phyloP scores from a whole-genome alignment of 2,113 vertebrate species.

The Plestiodon gilberti region DNA sequence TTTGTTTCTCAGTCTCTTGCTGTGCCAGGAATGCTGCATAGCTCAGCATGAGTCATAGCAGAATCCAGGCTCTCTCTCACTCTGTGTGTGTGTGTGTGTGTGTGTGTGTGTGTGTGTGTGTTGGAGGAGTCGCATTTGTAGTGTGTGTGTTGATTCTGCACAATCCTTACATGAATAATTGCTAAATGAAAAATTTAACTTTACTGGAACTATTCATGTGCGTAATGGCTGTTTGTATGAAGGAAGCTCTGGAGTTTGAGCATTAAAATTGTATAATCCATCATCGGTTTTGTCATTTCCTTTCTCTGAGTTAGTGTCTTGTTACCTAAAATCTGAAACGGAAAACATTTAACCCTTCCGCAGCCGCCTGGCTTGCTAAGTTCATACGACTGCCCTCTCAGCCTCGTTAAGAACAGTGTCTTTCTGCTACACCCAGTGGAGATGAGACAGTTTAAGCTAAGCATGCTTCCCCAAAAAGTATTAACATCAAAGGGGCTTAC shows the following conservation, averaged over 20 bases:
- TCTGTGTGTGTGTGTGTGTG: neutral
- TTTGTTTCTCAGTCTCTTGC: neutral
- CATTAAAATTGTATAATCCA: constrained; percentile 9
- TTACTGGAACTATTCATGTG: constrained; percentile 23
- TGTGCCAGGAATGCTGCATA: neutral
- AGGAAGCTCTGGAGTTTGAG: constrained; percentile 46
- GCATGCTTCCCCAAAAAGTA: too few species aligned
- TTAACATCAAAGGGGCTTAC: neutral
- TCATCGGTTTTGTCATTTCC: neutral
- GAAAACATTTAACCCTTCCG: constrained; percentile 14
- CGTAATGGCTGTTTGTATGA: constrained; percentile 33
- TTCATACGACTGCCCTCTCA: too few species aligned
- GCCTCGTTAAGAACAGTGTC: neutral
- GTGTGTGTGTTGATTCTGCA: constrained; percentile 29
- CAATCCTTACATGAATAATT: constrained; percentile 21
- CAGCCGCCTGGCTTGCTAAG: neutral
- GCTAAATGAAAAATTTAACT: constrained; percentile 33
- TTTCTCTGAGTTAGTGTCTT: constrained; percentile 9
- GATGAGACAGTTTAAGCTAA: too few species aligned
- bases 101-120: neutral
- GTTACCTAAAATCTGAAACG: constrained; percentile 38
- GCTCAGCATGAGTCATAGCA: neutral
- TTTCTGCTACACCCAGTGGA: neutral
- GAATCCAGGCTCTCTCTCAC: neutral
- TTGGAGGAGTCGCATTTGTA: too few species aligned